Evolutionary conservation across 2,888 invertebrate species (phyloP).

Genomic region (Zootermopsis nevadensis): DNA sequence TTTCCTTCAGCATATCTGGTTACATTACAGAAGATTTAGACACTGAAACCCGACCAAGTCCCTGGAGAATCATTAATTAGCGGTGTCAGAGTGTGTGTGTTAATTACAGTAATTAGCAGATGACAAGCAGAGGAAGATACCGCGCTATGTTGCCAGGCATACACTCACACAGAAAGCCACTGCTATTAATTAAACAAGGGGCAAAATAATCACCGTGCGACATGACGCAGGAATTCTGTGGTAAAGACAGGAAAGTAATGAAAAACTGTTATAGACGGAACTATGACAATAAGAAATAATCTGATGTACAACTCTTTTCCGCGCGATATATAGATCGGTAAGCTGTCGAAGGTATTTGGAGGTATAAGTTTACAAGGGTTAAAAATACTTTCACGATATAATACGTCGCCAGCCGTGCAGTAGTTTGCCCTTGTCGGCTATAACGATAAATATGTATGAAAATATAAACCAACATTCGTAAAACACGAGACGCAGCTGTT

Average conservation of each 20-base stretch:
- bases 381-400: too few relatives aligned
- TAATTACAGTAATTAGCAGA: constrained; percentile 38
- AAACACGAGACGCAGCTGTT: too few relatives aligned
- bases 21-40: background rate
- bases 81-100: constrained; percentile 34
- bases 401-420: too few relatives aligned
- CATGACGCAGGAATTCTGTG: constrained; percentile 11
- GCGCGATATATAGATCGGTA: too few relatives aligned
- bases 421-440: too few relatives aligned
- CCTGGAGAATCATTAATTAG: constrained; percentile 28
- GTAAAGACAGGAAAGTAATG: background rate
- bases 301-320: too few relatives aligned
- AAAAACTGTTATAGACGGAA: too few relatives aligned
- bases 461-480: too few relatives aligned
- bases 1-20: background rate
- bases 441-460: too few relatives aligned
- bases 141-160: background rate
- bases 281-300: too few relatives aligned
- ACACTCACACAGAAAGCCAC: background rate
- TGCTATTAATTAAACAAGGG: constrained; percentile 32
- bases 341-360: too few relatives aligned
- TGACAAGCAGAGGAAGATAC: constrained; percentile 33
- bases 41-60: background rate
- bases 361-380: too few relatives aligned
- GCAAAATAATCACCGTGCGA: constrained; percentile 9